Evolutionary conservation across 1,140 invertebrate genomes (phyloP).

Genomic region (Calliphora vicina): DNA sequence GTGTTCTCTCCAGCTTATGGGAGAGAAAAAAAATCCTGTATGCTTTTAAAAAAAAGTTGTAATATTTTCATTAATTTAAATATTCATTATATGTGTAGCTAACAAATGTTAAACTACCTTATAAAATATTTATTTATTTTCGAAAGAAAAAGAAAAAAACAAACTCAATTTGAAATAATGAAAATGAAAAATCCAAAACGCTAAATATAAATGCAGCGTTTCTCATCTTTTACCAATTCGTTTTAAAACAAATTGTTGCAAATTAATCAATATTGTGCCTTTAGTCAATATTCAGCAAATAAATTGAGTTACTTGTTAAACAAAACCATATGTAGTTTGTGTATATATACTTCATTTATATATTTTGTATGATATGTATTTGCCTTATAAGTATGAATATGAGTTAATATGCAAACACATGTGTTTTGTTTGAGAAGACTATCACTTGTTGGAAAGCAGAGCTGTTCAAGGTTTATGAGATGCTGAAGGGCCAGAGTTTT

Average conservation of each 20-base stretch:
- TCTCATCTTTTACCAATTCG: slow-evolving; percentile 5
- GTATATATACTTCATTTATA: not conserved
- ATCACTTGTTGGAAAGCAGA: not conserved
- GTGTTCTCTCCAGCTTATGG: not conserved
- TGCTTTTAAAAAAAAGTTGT: not conserved
- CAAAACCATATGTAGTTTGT: not conserved
- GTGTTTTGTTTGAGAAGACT: not conserved
- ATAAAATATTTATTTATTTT: not conserved
- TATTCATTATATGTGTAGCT: not conserved
- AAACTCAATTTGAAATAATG: not conserved
- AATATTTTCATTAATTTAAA: slow-evolving; percentile 15
- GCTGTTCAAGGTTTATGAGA: not conserved
- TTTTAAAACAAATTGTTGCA: slow-evolving; percentile 28
- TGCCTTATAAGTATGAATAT: not conserved
- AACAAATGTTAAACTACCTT: not conserved
- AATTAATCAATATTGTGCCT: slow-evolving; percentile 26
- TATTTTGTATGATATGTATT: not conserved
- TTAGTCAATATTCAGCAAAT: slow-evolving; percentile 21
- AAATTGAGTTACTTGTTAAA: slow-evolving; percentile 28
- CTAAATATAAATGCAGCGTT: not conserved
- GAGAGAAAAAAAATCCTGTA: not conserved
- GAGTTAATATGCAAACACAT: not conserved
- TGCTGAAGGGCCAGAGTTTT: not conserved
- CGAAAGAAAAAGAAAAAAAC: not conserved
- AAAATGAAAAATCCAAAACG: not conserved